Evolutionary conservation across 1,140 invertebrate genomes (phyloP), one percentile per base, ranked within the genome.

Genomic region (Teleopsis dalmanni): DNA sequence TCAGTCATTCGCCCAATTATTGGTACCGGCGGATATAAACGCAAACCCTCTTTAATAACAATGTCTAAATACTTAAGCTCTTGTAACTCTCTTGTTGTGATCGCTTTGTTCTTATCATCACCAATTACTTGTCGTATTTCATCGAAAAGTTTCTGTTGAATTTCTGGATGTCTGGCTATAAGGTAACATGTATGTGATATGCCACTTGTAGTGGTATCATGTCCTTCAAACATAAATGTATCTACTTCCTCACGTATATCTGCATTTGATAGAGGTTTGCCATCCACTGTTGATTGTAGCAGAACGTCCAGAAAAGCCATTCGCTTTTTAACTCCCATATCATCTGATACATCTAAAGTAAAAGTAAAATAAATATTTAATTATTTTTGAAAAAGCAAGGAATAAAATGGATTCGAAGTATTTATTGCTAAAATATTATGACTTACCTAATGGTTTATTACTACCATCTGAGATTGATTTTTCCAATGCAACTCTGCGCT

Each of bases 191-290:
- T 61, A 71, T 79, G 83, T 27, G 64, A 65, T 2, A 83, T 71
- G 2, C 70, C 78, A 19, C 74, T 65, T 0, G 78, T 73, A n/a
- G 83, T 85, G 13, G 84, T 86, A 52, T 87, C 84, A 25, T 77
- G 73, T 3, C 87, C 85, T 73, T 82, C 84, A 65, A 87, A 87
- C 78, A 87, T 83, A 55, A 87, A 86, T 1, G 85, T 87, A 53
- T 84, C 80, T 1, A 85, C 82, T 74, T 85, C 81, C 68, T 85
- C 81, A 43, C 78, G 68, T 31, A 90, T 82, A 56, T 84, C 82
- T 19, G 76, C 66, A 55, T 84, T 74, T 9, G 75, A 76, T 26
- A 88, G 68, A 14, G 69, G 67, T 21, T 72, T 62, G 2, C 76
- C 81, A 54, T 79, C 74, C 5, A 78, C 60, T 43, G 75, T 77